Evolutionary conservation across 2,888 invertebrate species (phyloP).

Genomic region (Volucella inflata): DNA sequence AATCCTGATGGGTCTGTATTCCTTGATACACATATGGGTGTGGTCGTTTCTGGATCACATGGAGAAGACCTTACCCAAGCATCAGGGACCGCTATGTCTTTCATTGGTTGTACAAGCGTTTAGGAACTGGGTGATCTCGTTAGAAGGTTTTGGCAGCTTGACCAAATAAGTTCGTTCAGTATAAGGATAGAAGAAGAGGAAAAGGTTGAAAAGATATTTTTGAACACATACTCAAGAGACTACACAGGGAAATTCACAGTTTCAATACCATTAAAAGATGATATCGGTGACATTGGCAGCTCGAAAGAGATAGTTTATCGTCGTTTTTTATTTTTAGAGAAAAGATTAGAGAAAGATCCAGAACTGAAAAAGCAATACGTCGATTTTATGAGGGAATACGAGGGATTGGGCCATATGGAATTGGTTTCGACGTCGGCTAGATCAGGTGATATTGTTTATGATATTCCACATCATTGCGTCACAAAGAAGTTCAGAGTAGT

Average conservation of each 20-base stretch:
- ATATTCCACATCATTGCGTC: conserved; percentile 22
- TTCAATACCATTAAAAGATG: conserved; percentile 8
- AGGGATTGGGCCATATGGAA: background rate
- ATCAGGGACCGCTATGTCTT: background rate
- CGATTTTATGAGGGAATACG: conserved; percentile 28
- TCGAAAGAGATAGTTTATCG: conserved; percentile 11
- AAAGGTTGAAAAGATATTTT: conserved; percentile 9
- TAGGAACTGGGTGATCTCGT: conserved; percentile 3
- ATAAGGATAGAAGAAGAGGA: conserved; percentile 17
- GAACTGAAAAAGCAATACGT: background rate
- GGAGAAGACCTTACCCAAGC: background rate
- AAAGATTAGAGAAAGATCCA: conserved; percentile 5
- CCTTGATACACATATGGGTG: background rate
- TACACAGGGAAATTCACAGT: background rate
- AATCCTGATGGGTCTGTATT: background rate
- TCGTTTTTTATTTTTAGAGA: background rate
- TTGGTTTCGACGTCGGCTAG: background rate
- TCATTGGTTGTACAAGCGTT: background rate
- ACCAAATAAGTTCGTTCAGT: background rate
- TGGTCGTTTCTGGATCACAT: conserved; percentile 6
- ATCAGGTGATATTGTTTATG: background rate
- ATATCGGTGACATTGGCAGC: conserved; percentile 4
- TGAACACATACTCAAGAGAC: background rate
- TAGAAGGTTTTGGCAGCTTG: conserved; percentile 12
- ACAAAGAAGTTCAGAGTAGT: conserved; percentile 51